Base-by-base conservation (phyloP, 2,888 invertebrate genomes). In the Gibbula magus region DNA sequence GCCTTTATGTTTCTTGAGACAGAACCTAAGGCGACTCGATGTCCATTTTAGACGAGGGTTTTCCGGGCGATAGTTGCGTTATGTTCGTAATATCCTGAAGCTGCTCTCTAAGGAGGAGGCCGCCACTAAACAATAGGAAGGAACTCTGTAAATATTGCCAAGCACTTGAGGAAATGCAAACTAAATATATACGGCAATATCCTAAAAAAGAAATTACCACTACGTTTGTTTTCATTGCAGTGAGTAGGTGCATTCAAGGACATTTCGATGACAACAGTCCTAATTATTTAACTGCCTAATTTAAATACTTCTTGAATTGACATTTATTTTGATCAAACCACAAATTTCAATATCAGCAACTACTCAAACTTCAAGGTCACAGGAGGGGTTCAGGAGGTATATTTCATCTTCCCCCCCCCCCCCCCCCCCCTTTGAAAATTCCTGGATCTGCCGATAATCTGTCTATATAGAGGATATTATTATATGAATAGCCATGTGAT, bases 81-180 rank as follows among this genome's bases (percentile, higher is more conserved):
- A 70, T 70, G n/a, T 39, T 70, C 39, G 70, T 70, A 70, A 70
- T 70, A 70, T 70, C 70, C 70, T 70, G 70, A 32, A 10, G 29
- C 39, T 2, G 20, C 10, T 39, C 39, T 8, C 18, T n/a, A 32
- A 39, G 29, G 56, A 20, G 32, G 70, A 70, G 70, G 70, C 29
- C 32, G 35, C 32, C 70, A 70, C 70, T 70, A 70, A 70, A 70
- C 70, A 70, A 70, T 70, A 70, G 70, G 70, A 70, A 70, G 70
- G 32, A 70, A 70, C 70, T 20, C 29, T 16, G 70, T 70, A 29
- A 70, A 70, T 39, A 70, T 70, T 70, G 70, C 70, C 70, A 18
- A 18, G 70, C 39, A 70, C 70, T 70, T 70, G 70, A 70, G 39
- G 70, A 70, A 32, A 70, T 70, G 70, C 10, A 20, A 35, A 70